Evolutionary conservation across 2,113 vertebrate species (phyloP).

Genomic region (pig (Sus scrofa)): T2T-Sscrofa CM000812.6:22916001-22916500

Average conservation of each 20-base stretch:
- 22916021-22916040: no score
- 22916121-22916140: neutral
- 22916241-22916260: neutral
- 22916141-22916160: conserved; percentile 5
- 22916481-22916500: neutral
- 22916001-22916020: no score
- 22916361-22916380: neutral
- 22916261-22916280: neutral
- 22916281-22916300: neutral
- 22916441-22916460: neutral
- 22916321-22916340: neutral
- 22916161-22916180: no score
- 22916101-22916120: conserved; percentile 28
- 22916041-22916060: no score
- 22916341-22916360: neutral
- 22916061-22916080: no score
- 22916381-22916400: neutral
- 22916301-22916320: neutral
- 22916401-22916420: neutral
- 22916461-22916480: neutral
- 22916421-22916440: neutral
- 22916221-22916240: neutral
- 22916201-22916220: conserved; percentile 30
- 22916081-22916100: no score
- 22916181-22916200: conserved; percentile 52